Evolutionary conservation across 2,113 vertebrate genomes (phyloP).

Genomic region (Lophius piscatorius): DNA sequence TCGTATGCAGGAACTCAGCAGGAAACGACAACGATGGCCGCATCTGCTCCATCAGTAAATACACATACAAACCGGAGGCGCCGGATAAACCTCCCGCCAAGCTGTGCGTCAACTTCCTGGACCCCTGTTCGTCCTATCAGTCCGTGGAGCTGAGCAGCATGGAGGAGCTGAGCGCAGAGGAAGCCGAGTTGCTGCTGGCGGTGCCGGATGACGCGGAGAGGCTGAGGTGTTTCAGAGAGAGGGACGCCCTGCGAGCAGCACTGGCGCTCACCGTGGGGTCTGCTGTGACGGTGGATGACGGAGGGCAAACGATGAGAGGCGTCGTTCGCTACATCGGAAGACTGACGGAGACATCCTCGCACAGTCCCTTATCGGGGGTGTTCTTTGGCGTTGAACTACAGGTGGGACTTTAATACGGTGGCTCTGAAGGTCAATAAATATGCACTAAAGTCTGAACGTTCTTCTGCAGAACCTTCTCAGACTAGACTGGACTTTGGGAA

Average conservation of each 20-base stretch:
- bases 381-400: constrained; percentile 86
- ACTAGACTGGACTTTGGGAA: no score
- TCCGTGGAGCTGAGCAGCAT: background rate
- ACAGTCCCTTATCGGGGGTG: constrained; percentile 11
- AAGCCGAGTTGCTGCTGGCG: constrained; percentile 72
- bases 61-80: background rate
- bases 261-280: constrained; percentile 21
- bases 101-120: constrained; percentile 43
- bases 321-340: constrained; percentile 79
- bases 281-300: constrained; percentile 67
- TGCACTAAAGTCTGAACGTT: no score
- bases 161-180: constrained; percentile 30
- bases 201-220: constrained; percentile 57
- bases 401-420: constrained; percentile 72
- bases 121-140: accelerated
- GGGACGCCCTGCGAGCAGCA: constrained; percentile 56
- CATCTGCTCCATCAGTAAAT: constrained; percentile 68
- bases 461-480: no score
- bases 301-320: constrained; percentile 60
- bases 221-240: constrained; percentile 68
- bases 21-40: constrained; percentile 44
- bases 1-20: constrained; percentile 61
- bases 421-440: no score
- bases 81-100: accelerated
- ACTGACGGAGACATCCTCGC: accelerated